Conservation (phyloP, 2,113 vertebrate genomes). For the Prionailurus viverrinus region DNA sequence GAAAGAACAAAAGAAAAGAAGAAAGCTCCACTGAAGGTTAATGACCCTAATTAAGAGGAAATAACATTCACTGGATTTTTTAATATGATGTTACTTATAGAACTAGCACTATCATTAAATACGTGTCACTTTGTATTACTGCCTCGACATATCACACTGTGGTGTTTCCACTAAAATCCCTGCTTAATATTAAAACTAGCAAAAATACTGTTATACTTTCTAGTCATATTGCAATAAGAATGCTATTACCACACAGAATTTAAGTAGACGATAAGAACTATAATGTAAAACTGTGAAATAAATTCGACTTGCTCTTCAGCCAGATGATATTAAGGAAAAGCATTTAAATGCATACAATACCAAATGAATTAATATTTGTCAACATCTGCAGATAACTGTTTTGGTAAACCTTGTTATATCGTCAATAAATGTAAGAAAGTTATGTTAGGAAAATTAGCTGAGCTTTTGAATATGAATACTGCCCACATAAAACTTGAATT, state of each 20-base stretch:
- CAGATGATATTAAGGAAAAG: constrained; percentile 45
- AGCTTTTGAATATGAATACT: constrained; percentile 21
- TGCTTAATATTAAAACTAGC: constrained; percentile 75
- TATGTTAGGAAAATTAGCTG: constrained; percentile 45
- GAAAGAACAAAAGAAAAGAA: neutral
- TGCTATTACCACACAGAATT: constrained; percentile 67
- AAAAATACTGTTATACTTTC: constrained; percentile 80
- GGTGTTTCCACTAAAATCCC: constrained; percentile 35
- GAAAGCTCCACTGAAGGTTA: neutral
- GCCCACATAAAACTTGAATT: neutral
- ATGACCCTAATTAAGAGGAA: constrained; percentile 22
- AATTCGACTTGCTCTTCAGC: constrained; percentile 27
- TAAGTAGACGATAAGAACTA: constrained; percentile 43
- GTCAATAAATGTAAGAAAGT: constrained; percentile 45
- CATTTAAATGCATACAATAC: constrained; percentile 25
- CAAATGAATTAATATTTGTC: constrained; percentile 61
- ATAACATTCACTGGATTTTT: neutral
- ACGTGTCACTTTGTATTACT: constrained; percentile 56
- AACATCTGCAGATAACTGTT: constrained; percentile 12
- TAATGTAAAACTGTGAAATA: constrained; percentile 29
- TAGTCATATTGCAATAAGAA: constrained; percentile 63
- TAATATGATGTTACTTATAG: constrained; percentile 1
- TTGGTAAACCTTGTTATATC: constrained; percentile 45
- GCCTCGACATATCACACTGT: constrained; percentile 43
- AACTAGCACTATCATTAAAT: constrained; percentile 10